phyloP scores from a whole-genome alignment of 2,888 invertebrate genomes.

The Sinodicranocentrus sp. region DNA sequence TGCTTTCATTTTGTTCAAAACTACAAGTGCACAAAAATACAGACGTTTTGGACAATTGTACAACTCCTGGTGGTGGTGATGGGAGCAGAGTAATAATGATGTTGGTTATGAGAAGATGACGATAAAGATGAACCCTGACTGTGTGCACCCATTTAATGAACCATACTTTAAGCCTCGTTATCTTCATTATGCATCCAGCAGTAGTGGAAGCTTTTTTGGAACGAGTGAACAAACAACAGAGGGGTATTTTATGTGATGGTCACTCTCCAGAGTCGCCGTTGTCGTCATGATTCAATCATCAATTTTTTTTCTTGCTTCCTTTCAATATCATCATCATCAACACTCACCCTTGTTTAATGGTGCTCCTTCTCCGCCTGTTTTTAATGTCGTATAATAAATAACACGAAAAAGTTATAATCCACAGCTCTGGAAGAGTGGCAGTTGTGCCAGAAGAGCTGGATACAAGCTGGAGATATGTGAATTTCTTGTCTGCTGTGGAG shows the following conservation, averaged over 20 bases:
- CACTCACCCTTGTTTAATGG: constrained; percentile 25
- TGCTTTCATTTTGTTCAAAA: too few relatives aligned
- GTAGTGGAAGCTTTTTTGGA: constrained; percentile 21
- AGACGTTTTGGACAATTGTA: too few relatives aligned
- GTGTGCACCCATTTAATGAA: constrained; percentile 61
- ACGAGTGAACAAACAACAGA: too few relatives aligned
- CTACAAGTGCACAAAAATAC: too few relatives aligned
- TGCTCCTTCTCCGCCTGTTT: constrained; percentile 18
- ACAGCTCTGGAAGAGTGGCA: neutral
- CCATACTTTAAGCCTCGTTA: constrained; percentile 39
- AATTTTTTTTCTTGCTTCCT: constrained; percentile 55
- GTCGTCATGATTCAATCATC: constrained; percentile 44
- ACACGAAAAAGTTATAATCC: too few relatives aligned
- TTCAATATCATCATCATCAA: constrained; percentile 38
- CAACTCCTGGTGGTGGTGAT: constrained; percentile 11
- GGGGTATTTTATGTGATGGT: constrained; percentile 18
- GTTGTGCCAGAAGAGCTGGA: neutral
- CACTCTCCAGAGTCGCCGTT: neutral
- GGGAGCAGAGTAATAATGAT: constrained; percentile 1
- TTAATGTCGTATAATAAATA: neutral
- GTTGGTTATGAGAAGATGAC: constrained; percentile 13
- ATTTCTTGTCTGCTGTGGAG: constrained; percentile 5
- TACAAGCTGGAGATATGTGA: too few relatives aligned
- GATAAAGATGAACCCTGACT: constrained; percentile 50
- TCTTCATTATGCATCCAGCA: constrained; percentile 21